A percentile compares a stretch with the other conserved stretches of the same genome.
phyloP scores from a whole-genome alignment of 2,797 vertebrate genomes.

The Pangasius djambal region DNA sequence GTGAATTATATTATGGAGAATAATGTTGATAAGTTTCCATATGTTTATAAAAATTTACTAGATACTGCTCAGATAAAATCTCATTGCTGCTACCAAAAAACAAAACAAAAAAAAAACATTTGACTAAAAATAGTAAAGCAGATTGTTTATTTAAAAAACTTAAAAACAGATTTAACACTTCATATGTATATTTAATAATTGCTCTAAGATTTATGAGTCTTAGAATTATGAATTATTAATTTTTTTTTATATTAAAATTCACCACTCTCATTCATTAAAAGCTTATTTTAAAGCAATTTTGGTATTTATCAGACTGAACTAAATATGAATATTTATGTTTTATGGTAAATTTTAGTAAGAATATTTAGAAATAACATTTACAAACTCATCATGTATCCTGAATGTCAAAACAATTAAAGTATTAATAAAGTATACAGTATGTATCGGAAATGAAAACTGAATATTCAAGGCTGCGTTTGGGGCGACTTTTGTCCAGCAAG shows the following conservation, averaged over 20 bases:
- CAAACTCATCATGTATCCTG: not conserved
- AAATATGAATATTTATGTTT: not conserved
- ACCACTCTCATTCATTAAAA: not conserved
- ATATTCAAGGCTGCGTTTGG: slow-evolving; percentile 36
- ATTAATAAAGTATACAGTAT: not conserved
- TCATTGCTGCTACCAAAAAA: not conserved
- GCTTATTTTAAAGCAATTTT: not conserved
- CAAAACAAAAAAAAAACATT: not conserved
- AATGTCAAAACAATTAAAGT: not conserved
- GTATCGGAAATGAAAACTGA: not conserved
- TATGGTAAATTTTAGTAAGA: not conserved
- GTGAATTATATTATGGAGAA: not conserved
- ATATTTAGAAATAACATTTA: not conserved
- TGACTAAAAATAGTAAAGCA: not conserved
- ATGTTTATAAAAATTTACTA: not conserved
- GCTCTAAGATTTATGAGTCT: too few relatives aligned
- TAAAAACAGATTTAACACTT: too few relatives aligned
- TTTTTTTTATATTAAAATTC: not conserved
- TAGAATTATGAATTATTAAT: not conserved
- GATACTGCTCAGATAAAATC: not conserved
- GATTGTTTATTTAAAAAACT: too few relatives aligned
- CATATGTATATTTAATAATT: too few relatives aligned
- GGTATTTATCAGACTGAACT: not conserved
- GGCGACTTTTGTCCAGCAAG: slow-evolving; percentile 68
- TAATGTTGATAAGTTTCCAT: not conserved